Percentiles rank a stretch among this genome's conserved stretches.
Evolutionary conservation across 2,888 invertebrate genomes (phyloP).

Genomic region (Cerceris rybyensis): DNA sequence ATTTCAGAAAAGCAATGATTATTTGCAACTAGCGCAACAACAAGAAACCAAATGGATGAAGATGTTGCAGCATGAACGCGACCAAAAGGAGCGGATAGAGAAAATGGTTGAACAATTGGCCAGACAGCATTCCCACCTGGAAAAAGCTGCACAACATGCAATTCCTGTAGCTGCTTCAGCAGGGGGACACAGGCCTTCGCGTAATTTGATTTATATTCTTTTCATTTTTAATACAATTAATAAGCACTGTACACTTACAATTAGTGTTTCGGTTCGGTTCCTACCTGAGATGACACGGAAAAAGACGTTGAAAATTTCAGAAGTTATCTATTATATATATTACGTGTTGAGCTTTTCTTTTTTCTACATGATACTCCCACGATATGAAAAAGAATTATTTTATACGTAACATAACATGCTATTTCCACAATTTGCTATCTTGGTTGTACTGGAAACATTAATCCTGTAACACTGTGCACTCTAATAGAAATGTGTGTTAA

Average conservation of each 20-base stretch:
- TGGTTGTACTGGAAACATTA: conserved; percentile 16
- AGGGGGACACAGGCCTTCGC: conserved; percentile 76
- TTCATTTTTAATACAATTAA: conserved; percentile 38
- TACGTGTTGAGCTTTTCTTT: conserved; percentile 23
- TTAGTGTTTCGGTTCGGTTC: conserved; percentile 4
- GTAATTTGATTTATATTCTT: conserved; percentile 70
- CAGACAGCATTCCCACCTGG: conserved; percentile 96
- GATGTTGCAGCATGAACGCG: conserved; percentile 96
- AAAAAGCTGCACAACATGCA: conserved; percentile 92
- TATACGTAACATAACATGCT: not conserved
- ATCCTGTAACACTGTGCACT: conserved; percentile 18
- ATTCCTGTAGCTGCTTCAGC: conserved; percentile 73
- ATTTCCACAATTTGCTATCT: not conserved
- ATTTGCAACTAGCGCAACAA: conserved; percentile 93
- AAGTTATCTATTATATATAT: conserved; percentile 8
- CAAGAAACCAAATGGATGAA: conserved; percentile 97
- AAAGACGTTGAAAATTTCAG: not conserved
- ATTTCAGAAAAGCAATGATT: conserved; percentile 93
- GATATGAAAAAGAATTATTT: not conserved
- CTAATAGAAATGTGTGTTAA: conserved; percentile 30
- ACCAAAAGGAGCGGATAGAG: conserved; percentile 94
- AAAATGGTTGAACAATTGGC: conserved; percentile 99
- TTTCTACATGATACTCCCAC: conserved; percentile 6
- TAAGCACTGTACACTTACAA: conserved; percentile 4
- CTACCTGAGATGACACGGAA: not conserved